A percentile compares a stretch with the other conserved stretches of the same genome.
These are phyloP conservation scores for Ceratina australensis DNA, from an alignment of 1,140 invertebrate species.

Conservation along the genomic window DNA sequence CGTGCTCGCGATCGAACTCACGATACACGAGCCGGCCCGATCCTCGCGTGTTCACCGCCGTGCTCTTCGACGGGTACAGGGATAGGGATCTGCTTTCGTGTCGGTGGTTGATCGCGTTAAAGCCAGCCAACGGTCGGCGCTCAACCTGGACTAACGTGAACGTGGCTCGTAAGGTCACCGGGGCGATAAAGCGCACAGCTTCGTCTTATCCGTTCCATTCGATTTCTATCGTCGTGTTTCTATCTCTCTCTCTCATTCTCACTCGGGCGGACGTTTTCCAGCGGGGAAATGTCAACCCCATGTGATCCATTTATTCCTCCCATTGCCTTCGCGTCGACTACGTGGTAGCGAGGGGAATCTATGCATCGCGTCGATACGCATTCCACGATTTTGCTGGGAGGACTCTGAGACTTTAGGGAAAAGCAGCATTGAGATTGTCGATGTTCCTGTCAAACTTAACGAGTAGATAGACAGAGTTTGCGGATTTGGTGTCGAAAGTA, in stretches of 20 bases:
- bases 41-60: background rate
- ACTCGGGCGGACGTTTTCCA: slow-evolving; percentile 11
- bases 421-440: slow-evolving; percentile 11
- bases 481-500: background rate
- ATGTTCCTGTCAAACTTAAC: background rate
- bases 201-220: background rate
- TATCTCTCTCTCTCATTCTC: no score
- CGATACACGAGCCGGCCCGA: background rate
- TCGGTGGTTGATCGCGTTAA: background rate
- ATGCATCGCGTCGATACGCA: no score
- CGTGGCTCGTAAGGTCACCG: slow-evolving; percentile 24
- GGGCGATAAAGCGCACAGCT: background rate
- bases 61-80: background rate
- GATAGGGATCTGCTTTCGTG: background rate
- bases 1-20: background rate
- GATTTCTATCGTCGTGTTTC: background rate
- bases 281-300: background rate
- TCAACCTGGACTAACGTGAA: slow-evolving; percentile 32
- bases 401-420: background rate
- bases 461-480: background rate
- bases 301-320: no score
- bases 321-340: no score
- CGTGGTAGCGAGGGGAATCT: no score
- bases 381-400: no score
- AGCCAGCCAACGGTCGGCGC: background rate